A percentile compares a stretch with the other conserved stretches of the same genome.
These are phyloP conservation scores for Masnerella sp. DNA, from an alignment of 2,888 invertebrate genomes.

Conservation along the genomic window DNA sequence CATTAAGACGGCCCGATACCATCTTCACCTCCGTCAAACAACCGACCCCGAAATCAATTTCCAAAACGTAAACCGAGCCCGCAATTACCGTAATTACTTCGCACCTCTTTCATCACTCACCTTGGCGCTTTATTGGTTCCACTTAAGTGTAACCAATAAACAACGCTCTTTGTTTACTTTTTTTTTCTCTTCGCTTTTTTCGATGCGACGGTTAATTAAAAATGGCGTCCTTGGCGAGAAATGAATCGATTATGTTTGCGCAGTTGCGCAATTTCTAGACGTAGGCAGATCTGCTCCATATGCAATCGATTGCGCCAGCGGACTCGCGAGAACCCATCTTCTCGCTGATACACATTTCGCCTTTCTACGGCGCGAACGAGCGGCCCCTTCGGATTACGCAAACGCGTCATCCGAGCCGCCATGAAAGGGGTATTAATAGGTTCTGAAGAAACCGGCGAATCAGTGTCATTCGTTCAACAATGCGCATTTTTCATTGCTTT, in stretches of 20 bases:
- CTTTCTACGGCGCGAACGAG: constrained; percentile 48
- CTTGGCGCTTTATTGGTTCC: neutral
- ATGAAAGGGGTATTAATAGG: constrained; percentile 58
- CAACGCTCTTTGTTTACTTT: neutral
- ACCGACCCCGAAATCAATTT: constrained; percentile 28
- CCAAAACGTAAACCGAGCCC: constrained; percentile 16
- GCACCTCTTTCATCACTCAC: constrained; percentile 32
- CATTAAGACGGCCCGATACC: constrained; percentile 20
- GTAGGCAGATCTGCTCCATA: constrained; percentile 61
- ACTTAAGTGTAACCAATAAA: neutral
- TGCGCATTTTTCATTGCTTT: constrained; percentile 49
- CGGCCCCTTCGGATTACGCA: constrained; percentile 47
- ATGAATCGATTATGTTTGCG: constrained; percentile 31
- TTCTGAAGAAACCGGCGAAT: constrained; percentile 52
- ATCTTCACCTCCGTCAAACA: constrained; percentile 7
- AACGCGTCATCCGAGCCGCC: constrained; percentile 38
- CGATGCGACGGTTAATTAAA: constrained; percentile 9
- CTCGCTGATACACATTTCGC: constrained; percentile 62
- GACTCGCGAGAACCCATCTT: constrained; percentile 58
- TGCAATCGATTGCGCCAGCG: constrained; percentile 60
- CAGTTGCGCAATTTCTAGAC: constrained; percentile 61
- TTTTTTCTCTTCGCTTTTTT: neutral
- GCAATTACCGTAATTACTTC: constrained; percentile 34
- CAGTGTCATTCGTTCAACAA: constrained; percentile 56
- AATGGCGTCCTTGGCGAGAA: constrained; percentile 21